These are phyloP conservation scores for Pagetopsis macropterus DNA, from an alignment of 2,797 vertebrate genomes.

Conservation along the genomic window DNA sequence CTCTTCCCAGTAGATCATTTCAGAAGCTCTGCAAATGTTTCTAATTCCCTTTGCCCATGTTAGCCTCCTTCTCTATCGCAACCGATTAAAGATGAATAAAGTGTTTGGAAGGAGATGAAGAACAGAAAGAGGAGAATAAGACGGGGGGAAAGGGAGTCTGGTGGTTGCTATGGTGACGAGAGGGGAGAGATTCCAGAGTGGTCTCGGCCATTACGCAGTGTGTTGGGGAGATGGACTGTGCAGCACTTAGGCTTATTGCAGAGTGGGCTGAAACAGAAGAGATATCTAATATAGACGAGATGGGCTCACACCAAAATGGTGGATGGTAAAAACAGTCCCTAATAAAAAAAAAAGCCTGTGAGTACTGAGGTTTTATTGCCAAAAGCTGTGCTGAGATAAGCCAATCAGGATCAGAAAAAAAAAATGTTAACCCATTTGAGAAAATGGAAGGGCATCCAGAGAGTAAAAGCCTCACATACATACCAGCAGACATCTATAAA, in stretches of 20 bases:
- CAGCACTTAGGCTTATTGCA: slow-evolving; percentile 79
- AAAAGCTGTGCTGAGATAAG: slow-evolving; percentile 39
- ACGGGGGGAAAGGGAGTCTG: slow-evolving; percentile 38
- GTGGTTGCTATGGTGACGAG: slow-evolving; percentile 74
- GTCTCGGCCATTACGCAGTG: slow-evolving; percentile 72
- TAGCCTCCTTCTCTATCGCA: slow-evolving; percentile 47
- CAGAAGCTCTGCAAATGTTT: slow-evolving; percentile 61
- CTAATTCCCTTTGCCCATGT: slow-evolving; percentile 46
- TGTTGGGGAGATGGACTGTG: slow-evolving; percentile 72
- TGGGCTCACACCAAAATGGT: slow-evolving; percentile 72
- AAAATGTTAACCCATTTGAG: slow-evolving; percentile 26
- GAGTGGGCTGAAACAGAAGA: slow-evolving; percentile 70
- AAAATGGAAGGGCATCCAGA: slow-evolving; percentile 25
- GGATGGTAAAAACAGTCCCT: slow-evolving; percentile 47
- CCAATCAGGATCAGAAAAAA: slow-evolving; percentile 31
- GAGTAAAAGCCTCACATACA: slow-evolving; percentile 21
- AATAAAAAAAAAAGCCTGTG: slow-evolving; percentile 50
- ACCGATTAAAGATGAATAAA: slow-evolving; percentile 66
- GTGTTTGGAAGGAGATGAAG: slow-evolving; percentile 62
- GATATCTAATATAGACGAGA: slow-evolving; percentile 71
- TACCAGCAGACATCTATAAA: neutral
- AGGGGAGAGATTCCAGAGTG: slow-evolving; percentile 69
- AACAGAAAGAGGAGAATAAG: slow-evolving; percentile 39
- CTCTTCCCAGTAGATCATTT: slow-evolving; percentile 53
- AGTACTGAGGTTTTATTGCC: slow-evolving; percentile 33